Conservation (phyloP, 2,888 invertebrate species). For the Andrena chrysosceles region DNA sequence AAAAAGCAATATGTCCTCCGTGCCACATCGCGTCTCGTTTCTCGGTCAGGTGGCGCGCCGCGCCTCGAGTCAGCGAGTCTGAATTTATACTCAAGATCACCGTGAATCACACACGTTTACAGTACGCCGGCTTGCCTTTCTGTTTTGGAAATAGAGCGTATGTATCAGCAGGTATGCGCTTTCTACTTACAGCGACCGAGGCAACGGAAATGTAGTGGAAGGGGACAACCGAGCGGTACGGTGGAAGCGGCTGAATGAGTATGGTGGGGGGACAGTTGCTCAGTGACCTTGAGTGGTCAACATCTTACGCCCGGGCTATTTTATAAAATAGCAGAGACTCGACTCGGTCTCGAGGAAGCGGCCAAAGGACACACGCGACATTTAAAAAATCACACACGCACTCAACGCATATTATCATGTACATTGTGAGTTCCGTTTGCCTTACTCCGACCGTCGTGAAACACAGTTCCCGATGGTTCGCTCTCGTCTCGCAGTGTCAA, state of each 20-base stretch:
- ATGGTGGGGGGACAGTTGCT: neutral
- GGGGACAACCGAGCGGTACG: neutral
- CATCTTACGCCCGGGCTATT: neutral
- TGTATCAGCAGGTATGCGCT: neutral
- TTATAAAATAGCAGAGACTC: neutral
- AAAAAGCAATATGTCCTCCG: constrained; percentile 12
- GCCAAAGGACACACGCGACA: constrained; percentile 13
- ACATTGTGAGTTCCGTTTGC: constrained; percentile 29
- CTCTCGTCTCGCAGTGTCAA: constrained; percentile 7
- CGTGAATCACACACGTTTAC: neutral
- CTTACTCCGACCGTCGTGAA: neutral
- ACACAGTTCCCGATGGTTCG: constrained; percentile 4
- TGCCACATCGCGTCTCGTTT: constrained; percentile 11
- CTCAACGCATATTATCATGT: constrained; percentile 22
- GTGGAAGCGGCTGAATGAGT: neutral
- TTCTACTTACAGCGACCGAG: neutral
- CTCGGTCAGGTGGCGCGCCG: neutral
- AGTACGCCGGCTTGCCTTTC: neutral
- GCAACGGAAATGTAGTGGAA: neutral
- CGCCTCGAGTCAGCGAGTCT: neutral
- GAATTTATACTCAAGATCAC: neutral
- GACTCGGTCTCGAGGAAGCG: constrained; percentile 36
- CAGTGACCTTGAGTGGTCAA: neutral
- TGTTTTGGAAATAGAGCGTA: neutral
- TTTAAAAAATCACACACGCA: constrained; percentile 16